These are phyloP conservation scores for Centrocercus urophasianus DNA, from an alignment of 2,113 vertebrate genomes.

Conservation along the genomic window DNA sequence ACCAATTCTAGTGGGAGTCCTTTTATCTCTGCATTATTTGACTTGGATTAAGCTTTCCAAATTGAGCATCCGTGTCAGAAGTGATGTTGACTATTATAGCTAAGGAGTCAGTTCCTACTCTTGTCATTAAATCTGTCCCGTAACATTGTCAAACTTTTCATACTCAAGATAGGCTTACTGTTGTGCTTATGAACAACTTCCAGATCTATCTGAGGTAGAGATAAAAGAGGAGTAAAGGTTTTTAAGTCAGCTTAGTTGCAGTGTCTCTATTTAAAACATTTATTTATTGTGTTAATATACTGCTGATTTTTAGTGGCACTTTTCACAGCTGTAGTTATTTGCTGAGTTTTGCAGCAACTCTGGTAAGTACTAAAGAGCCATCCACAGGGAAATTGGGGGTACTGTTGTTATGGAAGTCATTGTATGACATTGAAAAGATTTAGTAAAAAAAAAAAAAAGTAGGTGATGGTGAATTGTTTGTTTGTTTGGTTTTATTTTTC, in stretches of 20 bases:
- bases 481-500: no score
- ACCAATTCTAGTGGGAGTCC: neutral
- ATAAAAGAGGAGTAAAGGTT: neutral
- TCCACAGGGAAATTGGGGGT: neutral
- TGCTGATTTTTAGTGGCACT: neutral
- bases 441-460: neutral
- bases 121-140: neutral
- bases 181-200: neutral
- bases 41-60: neutral
- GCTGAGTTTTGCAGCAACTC: neutral
- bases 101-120: neutral
- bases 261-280: neutral
- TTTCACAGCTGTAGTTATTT: neutral
- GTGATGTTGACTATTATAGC: neutral
- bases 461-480: neutral
- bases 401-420: neutral
- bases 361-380: neutral
- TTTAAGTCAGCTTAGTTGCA: neutral
- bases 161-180: neutral
- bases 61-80: neutral
- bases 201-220: neutral
- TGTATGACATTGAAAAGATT: neutral
- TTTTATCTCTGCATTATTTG: neutral
- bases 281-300: neutral
- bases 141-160: neutral